These are phyloP conservation scores for Falco punctatus DNA, from an alignment of 2,113 vertebrate species.

Conservation along the genomic window DNA sequence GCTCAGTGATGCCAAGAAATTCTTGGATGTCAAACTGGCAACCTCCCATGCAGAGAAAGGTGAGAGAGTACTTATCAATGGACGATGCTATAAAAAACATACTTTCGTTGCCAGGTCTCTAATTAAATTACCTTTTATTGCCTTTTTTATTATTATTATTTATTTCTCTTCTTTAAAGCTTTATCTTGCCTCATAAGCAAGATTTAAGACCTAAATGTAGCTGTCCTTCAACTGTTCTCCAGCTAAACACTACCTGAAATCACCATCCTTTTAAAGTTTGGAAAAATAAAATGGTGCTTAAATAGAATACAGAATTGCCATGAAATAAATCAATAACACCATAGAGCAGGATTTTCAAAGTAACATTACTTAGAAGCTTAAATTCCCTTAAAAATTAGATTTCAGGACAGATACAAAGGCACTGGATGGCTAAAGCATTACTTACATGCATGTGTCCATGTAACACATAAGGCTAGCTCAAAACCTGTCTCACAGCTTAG, in stretches of 20 bases:
- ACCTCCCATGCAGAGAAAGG: constrained; percentile 18
- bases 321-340: background rate
- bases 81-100: constrained; percentile 44
- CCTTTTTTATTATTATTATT: background rate
- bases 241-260: background rate
- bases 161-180: constrained; percentile 51
- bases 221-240: constrained; percentile 47
- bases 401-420: background rate
- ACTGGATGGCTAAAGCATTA: background rate
- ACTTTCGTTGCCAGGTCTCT: constrained; percentile 55
- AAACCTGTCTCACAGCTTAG: background rate
- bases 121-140: constrained; percentile 66
- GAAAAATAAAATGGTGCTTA: constrained; percentile 3
- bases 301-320: background rate
- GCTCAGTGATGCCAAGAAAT: constrained; percentile 26
- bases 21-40: constrained; percentile 43
- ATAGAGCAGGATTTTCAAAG: background rate
- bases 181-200: constrained; percentile 41
- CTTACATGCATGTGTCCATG: background rate
- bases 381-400: background rate
- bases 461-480: background rate
- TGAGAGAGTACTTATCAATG: constrained; percentile 48
- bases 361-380: background rate
- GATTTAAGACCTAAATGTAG: constrained; percentile 37
- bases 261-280: background rate